Evolutionary conservation across 2,888 invertebrate species (phyloP).

Genomic region (Anodontia alba): DNA sequence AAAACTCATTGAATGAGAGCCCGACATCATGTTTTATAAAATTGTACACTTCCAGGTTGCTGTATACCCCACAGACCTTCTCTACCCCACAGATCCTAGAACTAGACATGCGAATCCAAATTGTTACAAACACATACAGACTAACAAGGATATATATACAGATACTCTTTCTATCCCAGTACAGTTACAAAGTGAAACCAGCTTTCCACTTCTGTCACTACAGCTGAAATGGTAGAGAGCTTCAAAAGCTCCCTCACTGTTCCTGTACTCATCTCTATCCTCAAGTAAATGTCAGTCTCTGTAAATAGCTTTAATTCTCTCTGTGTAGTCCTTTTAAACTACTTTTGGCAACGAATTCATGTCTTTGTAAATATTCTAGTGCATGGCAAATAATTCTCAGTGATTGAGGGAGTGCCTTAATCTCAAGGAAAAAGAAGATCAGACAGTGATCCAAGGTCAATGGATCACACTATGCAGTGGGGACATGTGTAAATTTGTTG

Average conservation of each 20-base stretch:
- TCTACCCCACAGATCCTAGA: not conserved
- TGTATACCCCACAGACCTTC: slow-evolving; percentile 18
- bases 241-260: slow-evolving; percentile 21
- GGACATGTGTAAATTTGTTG: no score
- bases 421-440: not conserved
- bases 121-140: slow-evolving; percentile 1
- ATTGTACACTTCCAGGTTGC: slow-evolving; percentile 18
- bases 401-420: not conserved
- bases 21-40: slow-evolving; percentile 21
- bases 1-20: not conserved
- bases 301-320: not conserved
- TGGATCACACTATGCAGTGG: no score
- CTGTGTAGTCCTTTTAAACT: not conserved
- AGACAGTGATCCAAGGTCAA: not conserved
- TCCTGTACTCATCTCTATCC: slow-evolving; percentile 1
- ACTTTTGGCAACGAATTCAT: not conserved
- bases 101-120: slow-evolving; percentile 4
- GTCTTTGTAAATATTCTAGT: not conserved
- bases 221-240: not conserved
- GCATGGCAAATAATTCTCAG: no score
- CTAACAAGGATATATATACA: not conserved
- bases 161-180: slow-evolving; percentile 5
- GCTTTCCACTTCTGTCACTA: not conserved
- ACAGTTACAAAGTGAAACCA: slow-evolving; percentile 3
- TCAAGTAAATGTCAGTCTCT: not conserved